Conservation (phyloP, 2,113 vertebrate genomes). For the Pavo muticus region DNA sequence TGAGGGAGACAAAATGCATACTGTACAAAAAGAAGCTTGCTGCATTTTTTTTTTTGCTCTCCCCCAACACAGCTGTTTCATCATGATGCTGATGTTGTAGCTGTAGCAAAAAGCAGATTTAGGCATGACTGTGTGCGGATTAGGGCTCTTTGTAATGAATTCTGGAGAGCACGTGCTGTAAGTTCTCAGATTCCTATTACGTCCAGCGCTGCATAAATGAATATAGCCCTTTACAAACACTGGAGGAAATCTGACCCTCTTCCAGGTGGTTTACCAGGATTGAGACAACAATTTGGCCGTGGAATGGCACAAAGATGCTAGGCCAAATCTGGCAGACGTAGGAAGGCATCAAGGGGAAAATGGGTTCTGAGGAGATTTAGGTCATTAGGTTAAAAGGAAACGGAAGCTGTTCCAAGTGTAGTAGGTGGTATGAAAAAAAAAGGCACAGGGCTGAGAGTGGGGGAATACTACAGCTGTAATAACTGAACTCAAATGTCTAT, state of each 20-base stretch:
- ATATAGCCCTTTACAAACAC: rapidly evolving
- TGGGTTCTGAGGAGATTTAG: conserved; percentile 15
- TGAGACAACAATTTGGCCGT: background rate
- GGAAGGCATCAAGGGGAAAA: conserved; percentile 6
- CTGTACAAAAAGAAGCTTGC: conserved; percentile 27
- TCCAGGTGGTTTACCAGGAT: background rate
- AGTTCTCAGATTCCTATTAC: background rate
- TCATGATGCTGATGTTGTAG: background rate
- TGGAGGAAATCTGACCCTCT: background rate
- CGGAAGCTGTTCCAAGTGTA: conserved; percentile 2
- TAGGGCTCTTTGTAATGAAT: conserved; percentile 45
- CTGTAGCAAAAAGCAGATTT: conserved; percentile 49
- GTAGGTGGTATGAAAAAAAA: conserved; percentile 32
- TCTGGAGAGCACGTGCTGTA: background rate
- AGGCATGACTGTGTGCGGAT: conserved; percentile 40
- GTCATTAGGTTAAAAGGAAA: conserved; percentile 54
- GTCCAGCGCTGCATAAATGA: background rate
- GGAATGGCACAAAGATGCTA: background rate
- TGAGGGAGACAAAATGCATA: conserved; percentile 41
- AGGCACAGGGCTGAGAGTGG: background rate
- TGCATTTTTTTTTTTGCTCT: background rate
- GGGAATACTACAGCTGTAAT: background rate
- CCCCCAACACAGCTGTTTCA: conserved; percentile 41
- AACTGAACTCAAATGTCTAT: background rate
- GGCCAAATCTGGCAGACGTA: background rate